These are phyloP conservation scores for Tragopan temminckii DNA, from an alignment of 2,797 vertebrate genomes.

Conservation along the genomic window DNA sequence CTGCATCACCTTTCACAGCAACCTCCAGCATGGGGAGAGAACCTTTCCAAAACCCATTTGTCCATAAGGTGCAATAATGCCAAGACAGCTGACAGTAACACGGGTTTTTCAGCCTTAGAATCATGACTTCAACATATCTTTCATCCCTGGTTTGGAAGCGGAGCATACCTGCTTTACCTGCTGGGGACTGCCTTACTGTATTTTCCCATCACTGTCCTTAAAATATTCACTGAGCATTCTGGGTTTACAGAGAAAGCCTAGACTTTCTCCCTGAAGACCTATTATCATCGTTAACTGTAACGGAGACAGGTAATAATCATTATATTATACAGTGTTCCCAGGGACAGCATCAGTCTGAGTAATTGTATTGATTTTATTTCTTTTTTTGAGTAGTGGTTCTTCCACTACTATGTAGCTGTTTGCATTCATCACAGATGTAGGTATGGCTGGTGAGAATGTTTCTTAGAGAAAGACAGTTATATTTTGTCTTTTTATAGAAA, in stretches of 20 bases:
- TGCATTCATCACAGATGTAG: background rate
- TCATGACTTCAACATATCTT: background rate
- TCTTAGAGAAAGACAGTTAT: background rate
- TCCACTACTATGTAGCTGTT: background rate
- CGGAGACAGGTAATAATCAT: background rate
- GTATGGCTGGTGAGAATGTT: background rate
- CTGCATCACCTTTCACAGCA: background rate
- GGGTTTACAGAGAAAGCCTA: background rate
- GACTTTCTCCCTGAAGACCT: background rate
- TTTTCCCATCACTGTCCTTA: background rate
- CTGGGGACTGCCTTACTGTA: background rate
- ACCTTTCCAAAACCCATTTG: background rate
- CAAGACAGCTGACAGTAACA: rapidly evolving
- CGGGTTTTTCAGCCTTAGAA: background rate
- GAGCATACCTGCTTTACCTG: background rate
- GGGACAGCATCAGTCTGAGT: background rate
- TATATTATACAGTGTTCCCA: background rate
- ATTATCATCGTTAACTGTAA: background rate
- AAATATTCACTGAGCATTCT: background rate
- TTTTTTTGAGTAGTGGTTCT: background rate
- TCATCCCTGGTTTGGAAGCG: background rate
- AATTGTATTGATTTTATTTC: background rate
- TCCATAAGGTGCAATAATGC: background rate
- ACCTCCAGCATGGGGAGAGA: background rate
- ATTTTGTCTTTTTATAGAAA: constrained; percentile 19